phyloP scores from a whole-genome alignment of 2,888 invertebrate genomes.

The Pheosia gnoma region DNA sequence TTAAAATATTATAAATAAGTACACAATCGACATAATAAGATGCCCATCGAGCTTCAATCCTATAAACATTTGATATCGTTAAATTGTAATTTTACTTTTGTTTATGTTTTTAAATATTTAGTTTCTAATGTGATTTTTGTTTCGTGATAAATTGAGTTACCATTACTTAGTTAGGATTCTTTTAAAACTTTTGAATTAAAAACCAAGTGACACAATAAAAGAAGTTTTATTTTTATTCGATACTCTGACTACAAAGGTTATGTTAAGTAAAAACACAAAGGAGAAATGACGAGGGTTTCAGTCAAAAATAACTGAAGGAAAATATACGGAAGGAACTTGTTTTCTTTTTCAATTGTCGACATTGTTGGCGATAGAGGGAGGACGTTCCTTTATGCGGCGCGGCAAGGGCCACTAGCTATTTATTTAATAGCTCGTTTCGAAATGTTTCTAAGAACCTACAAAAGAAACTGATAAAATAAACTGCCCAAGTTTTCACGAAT shows the following conservation, averaged over 20 bases:
- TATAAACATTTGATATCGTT: conserved; percentile 38
- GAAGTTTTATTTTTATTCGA: neutral
- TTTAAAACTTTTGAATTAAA: conserved; percentile 42
- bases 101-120: conserved; percentile 29
- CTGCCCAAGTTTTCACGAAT: conserved; percentile 43
- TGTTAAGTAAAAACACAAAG: conserved; percentile 13
- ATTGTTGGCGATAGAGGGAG: conserved; percentile 33
- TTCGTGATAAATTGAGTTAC: conserved; percentile 36
- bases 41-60: conserved; percentile 65
- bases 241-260: neutral
- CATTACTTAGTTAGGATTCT: conserved; percentile 24
- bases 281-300: conserved; percentile 22
- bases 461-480: conserved; percentile 49
- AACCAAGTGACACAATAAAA: conserved; percentile 22
- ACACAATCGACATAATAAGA: conserved; percentile 32
- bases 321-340: conserved; percentile 27
- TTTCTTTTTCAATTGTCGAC: conserved; percentile 43
- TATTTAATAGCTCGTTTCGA: conserved; percentile 56
- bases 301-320: conserved; percentile 27
- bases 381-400: conserved; percentile 46
- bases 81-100: conserved; percentile 25
- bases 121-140: conserved; percentile 16
- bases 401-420: conserved; percentile 47
- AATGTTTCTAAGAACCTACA: conserved; percentile 47
- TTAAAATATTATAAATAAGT: conserved; percentile 51